Conservation (phyloP, 2,113 vertebrate genomes). For the Steatornis caripensis region DNA sequence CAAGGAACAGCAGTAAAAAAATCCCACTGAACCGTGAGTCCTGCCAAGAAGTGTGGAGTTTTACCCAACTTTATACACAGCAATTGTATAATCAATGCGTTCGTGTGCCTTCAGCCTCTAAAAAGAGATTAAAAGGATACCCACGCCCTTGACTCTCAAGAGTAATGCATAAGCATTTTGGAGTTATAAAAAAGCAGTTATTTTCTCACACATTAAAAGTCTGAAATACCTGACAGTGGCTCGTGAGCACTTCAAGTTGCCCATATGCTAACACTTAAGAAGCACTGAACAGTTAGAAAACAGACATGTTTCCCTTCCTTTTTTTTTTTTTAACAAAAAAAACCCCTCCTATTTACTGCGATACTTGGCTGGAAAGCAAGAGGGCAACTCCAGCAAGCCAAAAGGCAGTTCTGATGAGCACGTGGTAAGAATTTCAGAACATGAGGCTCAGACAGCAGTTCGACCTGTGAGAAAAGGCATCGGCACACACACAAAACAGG, state of each 20-base stretch:
- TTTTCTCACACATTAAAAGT: not conserved
- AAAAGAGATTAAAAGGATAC: not conserved
- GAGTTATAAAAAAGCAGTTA: not conserved
- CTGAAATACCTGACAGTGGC: not conserved
- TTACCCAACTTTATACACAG: not conserved
- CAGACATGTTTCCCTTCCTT: not conserved
- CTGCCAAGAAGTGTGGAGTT: not conserved
- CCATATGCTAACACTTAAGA: not conserved
- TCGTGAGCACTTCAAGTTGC: not conserved
- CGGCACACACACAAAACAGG: fast-evolving
- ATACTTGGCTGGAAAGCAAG: not conserved
- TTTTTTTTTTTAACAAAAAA: too few species aligned
- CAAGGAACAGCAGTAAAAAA: not conserved
- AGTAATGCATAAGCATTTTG: not conserved
- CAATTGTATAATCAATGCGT: not conserved
- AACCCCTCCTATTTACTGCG: not conserved
- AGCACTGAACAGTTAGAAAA: not conserved
- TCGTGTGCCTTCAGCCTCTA: not conserved
- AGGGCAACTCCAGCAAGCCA: not conserved
- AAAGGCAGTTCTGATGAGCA: not conserved
- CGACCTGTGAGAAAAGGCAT: not conserved
- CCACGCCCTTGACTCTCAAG: not conserved
- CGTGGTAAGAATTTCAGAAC: not conserved
- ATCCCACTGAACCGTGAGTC: fast-evolving
- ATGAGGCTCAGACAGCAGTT: not conserved